phyloP scores from a whole-genome alignment of 2,113 vertebrate species.

The Grantiella picta region DNA sequence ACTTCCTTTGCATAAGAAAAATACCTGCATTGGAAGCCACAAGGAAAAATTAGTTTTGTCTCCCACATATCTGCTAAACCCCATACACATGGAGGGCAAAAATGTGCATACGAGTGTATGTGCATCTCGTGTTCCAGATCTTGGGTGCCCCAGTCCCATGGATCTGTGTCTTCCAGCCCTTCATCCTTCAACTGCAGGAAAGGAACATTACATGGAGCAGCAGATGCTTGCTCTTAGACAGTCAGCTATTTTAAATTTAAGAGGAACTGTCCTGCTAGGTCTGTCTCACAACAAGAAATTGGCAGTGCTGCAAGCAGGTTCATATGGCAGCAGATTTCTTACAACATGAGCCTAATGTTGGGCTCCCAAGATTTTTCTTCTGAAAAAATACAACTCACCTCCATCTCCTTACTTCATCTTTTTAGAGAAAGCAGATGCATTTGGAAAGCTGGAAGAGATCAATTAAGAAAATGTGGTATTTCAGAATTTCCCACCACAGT shows the following conservation, averaged over 20 bases:
- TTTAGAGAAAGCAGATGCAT: background rate
- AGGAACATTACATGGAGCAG: background rate
- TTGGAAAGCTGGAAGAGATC: background rate
- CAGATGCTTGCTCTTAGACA: background rate
- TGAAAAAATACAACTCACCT: background rate
- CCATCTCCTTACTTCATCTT: background rate
- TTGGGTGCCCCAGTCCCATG: background rate
- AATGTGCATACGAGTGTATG: fast-evolving
- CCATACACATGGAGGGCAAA: fast-evolving
- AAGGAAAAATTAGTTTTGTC: background rate
- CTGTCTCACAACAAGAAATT: background rate
- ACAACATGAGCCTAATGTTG: background rate
- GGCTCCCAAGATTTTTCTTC: background rate
- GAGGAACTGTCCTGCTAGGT: background rate
- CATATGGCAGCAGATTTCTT: background rate
- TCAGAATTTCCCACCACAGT: background rate
- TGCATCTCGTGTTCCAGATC: background rate
- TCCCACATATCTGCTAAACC: background rate
- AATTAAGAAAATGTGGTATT: background rate
- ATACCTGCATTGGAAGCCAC: background rate
- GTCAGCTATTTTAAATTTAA: background rate
- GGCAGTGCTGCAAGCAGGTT: background rate
- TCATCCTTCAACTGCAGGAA: background rate
- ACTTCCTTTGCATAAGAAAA: background rate
- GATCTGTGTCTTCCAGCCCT: background rate